phyloP scores from a whole-genome alignment of 1,140 invertebrate species.

The Acromyrmex charruanus region DNA sequence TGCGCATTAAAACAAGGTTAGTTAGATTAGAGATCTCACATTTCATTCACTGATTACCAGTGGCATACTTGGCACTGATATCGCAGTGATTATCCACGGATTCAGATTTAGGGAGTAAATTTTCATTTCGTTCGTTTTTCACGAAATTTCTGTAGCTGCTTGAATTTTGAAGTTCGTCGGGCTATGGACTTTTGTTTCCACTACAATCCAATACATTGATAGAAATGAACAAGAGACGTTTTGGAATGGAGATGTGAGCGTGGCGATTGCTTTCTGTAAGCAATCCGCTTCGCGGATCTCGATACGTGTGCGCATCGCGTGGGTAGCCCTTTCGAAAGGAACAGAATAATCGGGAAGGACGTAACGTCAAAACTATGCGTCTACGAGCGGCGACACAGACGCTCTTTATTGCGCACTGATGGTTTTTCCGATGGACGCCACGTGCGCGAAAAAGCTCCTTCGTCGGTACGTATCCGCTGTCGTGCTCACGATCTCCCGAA shows the following conservation, averaged over 20 bases:
- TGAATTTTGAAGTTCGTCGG: no score
- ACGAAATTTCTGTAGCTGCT: no score
- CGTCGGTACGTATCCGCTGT: constrained; percentile 22
- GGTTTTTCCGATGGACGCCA: constrained; percentile 74
- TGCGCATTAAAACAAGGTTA: no score
- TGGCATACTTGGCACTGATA: no score
- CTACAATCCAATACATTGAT: no score
- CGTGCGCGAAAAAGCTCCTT: constrained; percentile 66
- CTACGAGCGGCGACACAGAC: constrained; percentile 29
- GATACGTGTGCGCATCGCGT: neutral
- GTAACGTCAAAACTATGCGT: constrained; percentile 60
- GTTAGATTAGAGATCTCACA: no score
- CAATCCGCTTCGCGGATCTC: no score
- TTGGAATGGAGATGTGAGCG: neutral
- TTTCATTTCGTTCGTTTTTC: no score
- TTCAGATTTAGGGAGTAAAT: no score
- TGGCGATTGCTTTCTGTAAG: neutral
- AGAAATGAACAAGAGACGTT: neutral
- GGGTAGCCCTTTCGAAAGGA: constrained; percentile 6
- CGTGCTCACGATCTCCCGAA: constrained; percentile 50
- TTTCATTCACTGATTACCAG: no score
- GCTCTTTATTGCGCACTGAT: constrained; percentile 68
- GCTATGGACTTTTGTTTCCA: no score
- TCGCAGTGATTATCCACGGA: no score
- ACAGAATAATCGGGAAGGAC: constrained; percentile 47